Percentiles rank a stretch among this genome's conserved stretches.
phyloP scores from a whole-genome alignment of 2,888 invertebrate species.

The Cerastoderma edule region DNA sequence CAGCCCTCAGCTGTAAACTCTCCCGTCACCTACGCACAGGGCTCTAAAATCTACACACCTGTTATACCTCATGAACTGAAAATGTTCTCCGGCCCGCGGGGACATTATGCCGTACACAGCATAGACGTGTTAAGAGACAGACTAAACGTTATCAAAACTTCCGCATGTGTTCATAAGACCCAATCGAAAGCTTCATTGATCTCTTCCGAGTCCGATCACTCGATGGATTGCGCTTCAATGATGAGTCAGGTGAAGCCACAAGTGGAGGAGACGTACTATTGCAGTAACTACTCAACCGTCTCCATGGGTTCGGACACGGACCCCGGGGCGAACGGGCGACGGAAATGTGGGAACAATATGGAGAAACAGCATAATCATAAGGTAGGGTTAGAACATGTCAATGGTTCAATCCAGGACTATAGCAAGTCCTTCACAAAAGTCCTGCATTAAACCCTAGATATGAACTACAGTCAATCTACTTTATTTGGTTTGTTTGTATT shows the following conservation, averaged over 20 bases:
- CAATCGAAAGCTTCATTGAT: conserved; percentile 75
- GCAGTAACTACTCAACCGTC: conserved; percentile 74
- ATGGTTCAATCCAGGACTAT: no score
- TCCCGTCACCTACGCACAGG: conserved; percentile 60
- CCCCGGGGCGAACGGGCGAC: conserved; percentile 62
- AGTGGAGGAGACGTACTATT: conserved; percentile 69
- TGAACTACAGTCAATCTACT: no score
- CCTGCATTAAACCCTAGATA: not conserved
- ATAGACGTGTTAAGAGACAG: conserved; percentile 59
- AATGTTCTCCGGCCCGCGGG: conserved; percentile 55
- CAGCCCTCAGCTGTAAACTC: conserved; percentile 60
- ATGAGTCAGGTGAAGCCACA: conserved; percentile 57
- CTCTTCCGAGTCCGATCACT: conserved; percentile 77
- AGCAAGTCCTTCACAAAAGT: no score
- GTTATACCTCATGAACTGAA: conserved; percentile 68
- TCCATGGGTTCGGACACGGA: conserved; percentile 76
- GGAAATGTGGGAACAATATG: conserved; percentile 61
- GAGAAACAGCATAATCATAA: conserved; percentile 58
- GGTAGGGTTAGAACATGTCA: no score
- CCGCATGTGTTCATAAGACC: conserved; percentile 70
- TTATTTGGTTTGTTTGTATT: no score
- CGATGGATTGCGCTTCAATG: conserved; percentile 70
- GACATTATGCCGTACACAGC: conserved; percentile 57
- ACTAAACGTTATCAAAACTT: conserved; percentile 63
- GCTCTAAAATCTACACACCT: conserved; percentile 64